phyloP scores from a whole-genome alignment of 2,113 vertebrate genomes.

The Pelecanus crispus region DNA sequence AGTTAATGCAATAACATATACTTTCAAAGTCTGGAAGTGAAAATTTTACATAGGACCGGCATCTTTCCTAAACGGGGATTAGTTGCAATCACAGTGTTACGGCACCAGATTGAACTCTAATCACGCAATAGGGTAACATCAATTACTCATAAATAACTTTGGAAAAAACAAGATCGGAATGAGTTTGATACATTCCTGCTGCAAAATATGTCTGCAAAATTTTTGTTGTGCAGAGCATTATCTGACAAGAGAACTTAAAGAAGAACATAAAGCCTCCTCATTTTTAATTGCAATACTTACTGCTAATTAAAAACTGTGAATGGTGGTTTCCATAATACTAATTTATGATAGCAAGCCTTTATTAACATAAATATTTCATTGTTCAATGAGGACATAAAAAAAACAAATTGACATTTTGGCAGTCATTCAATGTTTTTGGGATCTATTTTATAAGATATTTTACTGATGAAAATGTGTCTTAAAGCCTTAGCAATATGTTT shows the following conservation, averaged over 20 bases:
- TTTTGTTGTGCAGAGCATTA: background rate
- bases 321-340: constrained; percentile 30
- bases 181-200: background rate
- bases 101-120: background rate
- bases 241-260: background rate
- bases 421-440: constrained; percentile 59
- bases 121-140: background rate
- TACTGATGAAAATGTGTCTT: constrained; percentile 77
- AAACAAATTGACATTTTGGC: constrained; percentile 65
- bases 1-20: background rate
- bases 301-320: constrained; percentile 60
- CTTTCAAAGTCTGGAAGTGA: background rate
- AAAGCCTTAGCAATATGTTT: constrained; percentile 72
- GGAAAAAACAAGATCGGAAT: background rate
- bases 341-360: constrained; percentile 44
- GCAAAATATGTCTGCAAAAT: background rate
- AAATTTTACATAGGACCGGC: background rate
- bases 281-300: constrained; percentile 17
- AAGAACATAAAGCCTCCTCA: background rate
- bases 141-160: background rate
- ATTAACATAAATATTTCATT: constrained; percentile 61
- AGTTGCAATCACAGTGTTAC: background rate
- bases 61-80: background rate
- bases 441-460: constrained; percentile 77
- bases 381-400: constrained; percentile 59